A percentile compares a stretch with the other conserved stretches of the same genome.
These are phyloP conservation scores for Rhea americana DNA, from an alignment of 2,113 vertebrate species.

Conservation along the genomic window DNA sequence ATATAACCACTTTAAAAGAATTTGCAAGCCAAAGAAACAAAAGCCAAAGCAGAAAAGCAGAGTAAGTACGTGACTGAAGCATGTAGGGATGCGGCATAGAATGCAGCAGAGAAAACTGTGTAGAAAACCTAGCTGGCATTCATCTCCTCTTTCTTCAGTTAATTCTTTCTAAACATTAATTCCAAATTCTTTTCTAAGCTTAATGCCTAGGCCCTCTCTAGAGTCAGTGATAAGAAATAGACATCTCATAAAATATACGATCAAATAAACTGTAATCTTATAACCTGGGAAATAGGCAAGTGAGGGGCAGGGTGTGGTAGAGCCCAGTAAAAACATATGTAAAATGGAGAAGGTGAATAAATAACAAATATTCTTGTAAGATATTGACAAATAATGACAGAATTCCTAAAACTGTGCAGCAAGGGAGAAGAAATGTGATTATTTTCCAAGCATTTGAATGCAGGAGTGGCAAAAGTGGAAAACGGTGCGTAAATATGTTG, in stretches of 20 bases:
- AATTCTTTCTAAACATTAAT: background rate
- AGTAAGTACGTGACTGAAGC: background rate
- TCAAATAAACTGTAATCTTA: background rate
- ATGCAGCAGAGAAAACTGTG: accelerated
- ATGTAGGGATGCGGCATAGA: background rate
- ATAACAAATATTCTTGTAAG: background rate
- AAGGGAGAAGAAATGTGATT: background rate
- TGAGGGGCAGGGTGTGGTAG: accelerated
- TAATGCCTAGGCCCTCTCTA: background rate
- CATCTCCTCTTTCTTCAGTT: background rate
- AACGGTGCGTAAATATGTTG: background rate
- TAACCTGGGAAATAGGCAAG: background rate
- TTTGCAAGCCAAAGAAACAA: background rate
- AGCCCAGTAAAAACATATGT: background rate
- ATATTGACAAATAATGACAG: background rate
- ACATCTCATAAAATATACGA: background rate
- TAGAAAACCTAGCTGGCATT: background rate
- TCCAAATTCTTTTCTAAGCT: background rate
- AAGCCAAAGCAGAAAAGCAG: background rate
- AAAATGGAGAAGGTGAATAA: background rate
- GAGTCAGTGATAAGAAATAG: background rate
- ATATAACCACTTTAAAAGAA: background rate
- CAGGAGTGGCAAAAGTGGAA: background rate
- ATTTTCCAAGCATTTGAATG: background rate
- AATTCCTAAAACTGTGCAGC: background rate